Base-by-base conservation (phyloP, 2,888 invertebrate species). In the Morpho achilles region DNA sequence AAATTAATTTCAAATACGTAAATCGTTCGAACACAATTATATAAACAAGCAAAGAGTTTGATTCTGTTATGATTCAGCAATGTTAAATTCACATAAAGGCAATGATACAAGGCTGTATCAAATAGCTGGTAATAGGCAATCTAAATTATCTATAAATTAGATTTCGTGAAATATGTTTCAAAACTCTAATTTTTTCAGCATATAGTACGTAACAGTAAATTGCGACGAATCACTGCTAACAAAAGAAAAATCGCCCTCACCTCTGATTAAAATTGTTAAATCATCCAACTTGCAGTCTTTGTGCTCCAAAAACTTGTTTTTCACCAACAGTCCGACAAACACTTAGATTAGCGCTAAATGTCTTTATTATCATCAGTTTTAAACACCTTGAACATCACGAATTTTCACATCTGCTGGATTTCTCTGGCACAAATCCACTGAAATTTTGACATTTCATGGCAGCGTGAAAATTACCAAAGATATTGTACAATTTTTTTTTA, bases 371-470 rank as follows among this genome's bases (percentile, higher is more conserved):
- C 71, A 76, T 76, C 68, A 73, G 76, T 74, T 82, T 75, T 71
- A 65, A 70, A 71, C 62, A 69, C 67, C 65, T 69, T 60, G 63
- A 68, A 64, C 75, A 81, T 77, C 77, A 77, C 77, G 74, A 72
- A 69, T 79, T 80, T 79, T 77, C 77, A 77, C 74, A 67, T 65
- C 70, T 74, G 71, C 73, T 79, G 77, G 77, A 75, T 75, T 79
- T 77, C 75, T 76, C 71, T 87, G 84, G 85, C 87, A 85, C 75
- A 64, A 79, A 74, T 84, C 84, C 83, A 87, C 81, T 75, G 80
- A 84, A 83, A 82, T 77, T 85, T 82, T 90, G 90, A 90, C 89
- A 80, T 86, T 85, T 85, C 83, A 82, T 80, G 73, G 78, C 77
- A 77, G 70, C 70, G 70, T 71, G 74, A 73, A 73, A 56, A 66